A percentile compares a stretch with the other conserved stretches of the same genome.
Evolutionary conservation across 2,113 vertebrate genomes (phyloP).

Genomic region (Candoia aspera): DNA sequence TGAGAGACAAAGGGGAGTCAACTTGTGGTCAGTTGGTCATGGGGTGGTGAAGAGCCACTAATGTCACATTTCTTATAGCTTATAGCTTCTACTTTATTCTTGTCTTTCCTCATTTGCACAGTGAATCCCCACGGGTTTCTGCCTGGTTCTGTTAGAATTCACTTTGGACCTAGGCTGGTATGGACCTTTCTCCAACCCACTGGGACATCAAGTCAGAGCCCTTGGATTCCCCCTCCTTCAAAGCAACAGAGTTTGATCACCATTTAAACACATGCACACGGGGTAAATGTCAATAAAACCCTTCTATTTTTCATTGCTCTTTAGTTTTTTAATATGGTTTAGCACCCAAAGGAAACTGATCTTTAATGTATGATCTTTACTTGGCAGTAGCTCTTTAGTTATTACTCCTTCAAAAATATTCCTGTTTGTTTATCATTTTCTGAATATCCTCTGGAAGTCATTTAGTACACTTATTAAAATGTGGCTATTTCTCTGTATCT

Average conservation of each 20-base stretch:
- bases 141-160: background rate
- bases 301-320: background rate
- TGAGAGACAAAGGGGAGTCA: too few relatives aligned
- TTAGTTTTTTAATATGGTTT: constrained; percentile 26
- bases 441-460: constrained; percentile 10
- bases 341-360: background rate
- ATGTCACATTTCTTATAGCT: background rate
- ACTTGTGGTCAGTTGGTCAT: too few relatives aligned
- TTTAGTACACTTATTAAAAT: constrained; percentile 45
- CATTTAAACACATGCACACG: background rate
- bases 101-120: background rate
- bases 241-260: too few relatives aligned
- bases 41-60: too few relatives aligned
- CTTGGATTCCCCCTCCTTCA: background rate
- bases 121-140: background rate
- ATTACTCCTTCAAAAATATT: background rate
- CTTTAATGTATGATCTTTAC: constrained; percentile 30
- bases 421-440: constrained; percentile 4
- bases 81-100: background rate
- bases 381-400: constrained; percentile 20
- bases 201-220: background rate
- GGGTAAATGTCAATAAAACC: background rate
- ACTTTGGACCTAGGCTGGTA: background rate
- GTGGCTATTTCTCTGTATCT: background rate
- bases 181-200: too few relatives aligned